Conservation (phyloP, 2,797 vertebrate species). For the Anomalospiza imberbis region DNA sequence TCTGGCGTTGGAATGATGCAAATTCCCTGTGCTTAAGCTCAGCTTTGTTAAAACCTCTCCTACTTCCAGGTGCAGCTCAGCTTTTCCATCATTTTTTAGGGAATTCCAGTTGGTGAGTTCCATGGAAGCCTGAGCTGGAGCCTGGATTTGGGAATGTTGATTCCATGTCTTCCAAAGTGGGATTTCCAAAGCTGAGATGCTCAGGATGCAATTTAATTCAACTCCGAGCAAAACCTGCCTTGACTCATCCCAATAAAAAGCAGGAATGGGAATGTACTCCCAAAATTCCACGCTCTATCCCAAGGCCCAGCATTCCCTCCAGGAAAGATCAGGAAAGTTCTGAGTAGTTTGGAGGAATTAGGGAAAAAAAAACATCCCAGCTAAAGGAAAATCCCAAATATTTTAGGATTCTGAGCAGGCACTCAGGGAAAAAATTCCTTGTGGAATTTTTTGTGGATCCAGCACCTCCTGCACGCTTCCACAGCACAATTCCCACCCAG, state of each 20-base stretch:
- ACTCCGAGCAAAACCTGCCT: neutral
- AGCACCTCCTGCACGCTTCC: neutral
- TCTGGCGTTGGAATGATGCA: neutral
- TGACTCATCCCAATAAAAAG: neutral
- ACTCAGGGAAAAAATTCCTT: neutral
- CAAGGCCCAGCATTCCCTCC: neutral
- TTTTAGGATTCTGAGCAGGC: neutral
- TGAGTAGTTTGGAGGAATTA: neutral
- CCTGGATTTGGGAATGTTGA: neutral
- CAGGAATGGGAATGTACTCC: neutral
- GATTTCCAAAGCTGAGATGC: neutral
- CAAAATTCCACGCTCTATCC: accelerated
- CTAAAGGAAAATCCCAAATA: neutral
- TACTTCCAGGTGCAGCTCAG: neutral
- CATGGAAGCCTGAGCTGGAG: neutral
- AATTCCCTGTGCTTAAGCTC: neutral
- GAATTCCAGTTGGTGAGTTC: neutral
- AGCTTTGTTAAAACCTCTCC: neutral
- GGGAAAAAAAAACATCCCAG: neutral
- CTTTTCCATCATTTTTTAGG: neutral
- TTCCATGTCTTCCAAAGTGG: neutral
- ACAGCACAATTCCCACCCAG: constrained; percentile 5
- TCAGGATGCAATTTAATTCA: neutral
- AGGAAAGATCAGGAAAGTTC: neutral
- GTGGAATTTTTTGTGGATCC: neutral